Evolutionary conservation across 2,113 vertebrate species (phyloP).

Genomic region (Nesospiza acunhae): DNA sequence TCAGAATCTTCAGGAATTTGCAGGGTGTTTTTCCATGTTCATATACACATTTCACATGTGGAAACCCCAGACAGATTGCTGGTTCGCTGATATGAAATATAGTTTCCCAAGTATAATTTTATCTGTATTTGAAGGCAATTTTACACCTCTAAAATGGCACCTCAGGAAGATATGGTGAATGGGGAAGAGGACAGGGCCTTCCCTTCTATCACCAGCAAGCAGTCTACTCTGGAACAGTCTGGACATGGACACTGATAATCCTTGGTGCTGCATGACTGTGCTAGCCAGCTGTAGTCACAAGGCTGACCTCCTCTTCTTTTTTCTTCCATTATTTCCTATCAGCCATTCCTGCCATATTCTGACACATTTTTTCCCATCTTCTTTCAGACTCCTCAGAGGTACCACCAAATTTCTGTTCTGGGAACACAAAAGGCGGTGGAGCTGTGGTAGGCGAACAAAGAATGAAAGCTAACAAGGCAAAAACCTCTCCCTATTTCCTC

Average conservation of each 20-base stretch:
- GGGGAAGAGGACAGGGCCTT: neutral
- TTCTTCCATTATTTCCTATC: neutral
- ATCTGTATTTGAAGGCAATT: neutral
- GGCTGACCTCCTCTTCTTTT: neutral
- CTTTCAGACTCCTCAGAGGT: neutral
- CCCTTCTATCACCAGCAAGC: neutral
- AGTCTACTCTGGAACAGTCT: neutral
- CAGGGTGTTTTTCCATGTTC: neutral
- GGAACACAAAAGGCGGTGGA: neutral
- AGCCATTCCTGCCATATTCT: neutral
- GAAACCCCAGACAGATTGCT: neutral
- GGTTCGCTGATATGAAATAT: neutral
- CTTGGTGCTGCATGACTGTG: neutral
- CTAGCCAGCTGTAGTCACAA: neutral
- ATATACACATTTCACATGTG: neutral
- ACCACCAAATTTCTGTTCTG: neutral
- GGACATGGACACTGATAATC: neutral
- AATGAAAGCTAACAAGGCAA: neutral
- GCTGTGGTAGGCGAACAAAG: neutral
- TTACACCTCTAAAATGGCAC: neutral
- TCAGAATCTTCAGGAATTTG: neutral
- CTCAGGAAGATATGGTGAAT: neutral
- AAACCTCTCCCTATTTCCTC: neutral
- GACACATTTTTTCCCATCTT: neutral
- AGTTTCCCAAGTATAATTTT: neutral